Percentiles rank a stretch among this genome's conserved stretches.
Conservation (phyloP, 2,113 vertebrate genomes). For the Prionailurus bengalensis region DNA sequence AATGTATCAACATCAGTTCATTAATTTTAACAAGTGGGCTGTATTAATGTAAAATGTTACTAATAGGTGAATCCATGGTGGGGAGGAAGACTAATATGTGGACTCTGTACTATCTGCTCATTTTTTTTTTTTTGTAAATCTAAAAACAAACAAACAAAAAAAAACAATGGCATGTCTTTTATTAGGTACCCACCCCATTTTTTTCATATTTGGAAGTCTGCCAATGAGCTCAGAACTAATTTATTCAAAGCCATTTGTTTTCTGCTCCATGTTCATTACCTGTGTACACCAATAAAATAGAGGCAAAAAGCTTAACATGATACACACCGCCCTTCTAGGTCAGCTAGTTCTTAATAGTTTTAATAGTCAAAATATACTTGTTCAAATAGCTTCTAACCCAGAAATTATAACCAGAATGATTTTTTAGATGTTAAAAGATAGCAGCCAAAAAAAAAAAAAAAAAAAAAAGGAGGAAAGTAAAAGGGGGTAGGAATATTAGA, state of each 20-base stretch:
- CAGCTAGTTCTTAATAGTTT: conserved; percentile 26
- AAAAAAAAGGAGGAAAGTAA: background rate
- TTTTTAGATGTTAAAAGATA: conserved; percentile 39
- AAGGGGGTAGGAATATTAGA: background rate
- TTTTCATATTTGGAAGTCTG: conserved; percentile 24
- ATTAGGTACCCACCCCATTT: background rate
- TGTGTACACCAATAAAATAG: conserved; percentile 24
- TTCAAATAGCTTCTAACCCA: background rate
- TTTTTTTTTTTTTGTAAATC: background rate
- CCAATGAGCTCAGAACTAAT: conserved; percentile 35
- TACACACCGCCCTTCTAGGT: background rate
- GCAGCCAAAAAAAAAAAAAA: background rate
- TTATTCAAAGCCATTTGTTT: conserved; percentile 27
- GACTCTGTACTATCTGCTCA: background rate
- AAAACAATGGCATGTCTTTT: background rate
- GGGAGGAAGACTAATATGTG: background rate
- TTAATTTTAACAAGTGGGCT: background rate
- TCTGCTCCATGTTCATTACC: background rate
- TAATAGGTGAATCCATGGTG: background rate
- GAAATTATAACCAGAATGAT: background rate
- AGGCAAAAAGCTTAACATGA: background rate
- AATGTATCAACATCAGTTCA: background rate
- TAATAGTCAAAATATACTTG: conserved; percentile 23
- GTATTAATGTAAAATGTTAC: background rate
- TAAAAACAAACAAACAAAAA: background rate